A percentile compares a stretch with the other conserved stretches of the same genome.
Evolutionary conservation across 2,797 vertebrate genomes (phyloP).

Genomic region (Mormyrops boulengeri): DNA sequence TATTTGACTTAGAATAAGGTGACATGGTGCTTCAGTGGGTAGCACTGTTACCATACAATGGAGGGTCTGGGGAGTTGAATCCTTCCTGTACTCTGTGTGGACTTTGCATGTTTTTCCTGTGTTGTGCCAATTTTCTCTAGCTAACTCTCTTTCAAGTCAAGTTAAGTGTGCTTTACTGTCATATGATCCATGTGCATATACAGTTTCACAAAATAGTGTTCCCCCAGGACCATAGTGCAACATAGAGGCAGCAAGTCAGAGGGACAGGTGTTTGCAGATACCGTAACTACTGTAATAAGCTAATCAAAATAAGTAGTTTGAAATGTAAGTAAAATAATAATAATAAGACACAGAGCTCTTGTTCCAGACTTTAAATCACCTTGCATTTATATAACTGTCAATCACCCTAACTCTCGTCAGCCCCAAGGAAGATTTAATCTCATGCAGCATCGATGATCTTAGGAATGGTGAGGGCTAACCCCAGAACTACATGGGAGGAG

Average conservation of each 20-base stretch:
- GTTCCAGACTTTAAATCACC: no score
- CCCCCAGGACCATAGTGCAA: not conserved
- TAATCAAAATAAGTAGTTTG: not conserved
- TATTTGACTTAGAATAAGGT: not conserved
- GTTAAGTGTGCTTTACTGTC: not conserved
- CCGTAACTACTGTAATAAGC: not conserved
- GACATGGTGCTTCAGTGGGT: not conserved
- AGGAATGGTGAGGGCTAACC: no score
- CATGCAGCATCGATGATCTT: not conserved
- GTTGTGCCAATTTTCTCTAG: not conserved
- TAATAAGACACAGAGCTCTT: not conserved
- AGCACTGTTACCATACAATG: not conserved
- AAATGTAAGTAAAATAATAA: not conserved
- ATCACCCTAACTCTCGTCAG: not conserved
- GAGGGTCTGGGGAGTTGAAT: not conserved
- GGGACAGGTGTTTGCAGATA: not conserved
- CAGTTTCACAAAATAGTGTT: not conserved
- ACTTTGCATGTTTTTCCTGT: not conserved
- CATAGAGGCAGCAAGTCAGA: not conserved
- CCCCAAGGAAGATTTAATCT: not conserved
- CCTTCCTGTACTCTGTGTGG: not conserved
- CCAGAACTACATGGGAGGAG: no score
- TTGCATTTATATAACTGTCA: not conserved
- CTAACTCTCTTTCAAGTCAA: not conserved
- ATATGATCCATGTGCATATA: not conserved